phyloP scores from a whole-genome alignment of 2,888 invertebrate species.

The Caenorhabditis sinica region DNA sequence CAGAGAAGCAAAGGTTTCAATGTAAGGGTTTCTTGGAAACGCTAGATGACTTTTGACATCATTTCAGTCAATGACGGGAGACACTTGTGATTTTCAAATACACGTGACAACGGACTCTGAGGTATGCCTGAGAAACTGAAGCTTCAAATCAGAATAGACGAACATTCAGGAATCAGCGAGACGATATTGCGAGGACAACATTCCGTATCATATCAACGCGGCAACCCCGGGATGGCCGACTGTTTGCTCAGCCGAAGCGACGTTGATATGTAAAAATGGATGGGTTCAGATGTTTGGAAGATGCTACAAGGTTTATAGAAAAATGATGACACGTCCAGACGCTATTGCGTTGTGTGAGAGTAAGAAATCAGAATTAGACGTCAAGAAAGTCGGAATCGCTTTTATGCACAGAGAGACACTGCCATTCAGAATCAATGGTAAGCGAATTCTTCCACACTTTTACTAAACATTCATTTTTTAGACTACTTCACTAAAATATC shows the following conservation, averaged over 20 bases:
- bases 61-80: too few relatives aligned
- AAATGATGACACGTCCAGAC: not conserved
- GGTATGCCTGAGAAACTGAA: too few relatives aligned
- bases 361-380: too few relatives aligned
- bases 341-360: too few relatives aligned
- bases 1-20: too few relatives aligned
- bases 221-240: not conserved
- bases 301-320: not conserved
- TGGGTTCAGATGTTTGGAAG: constrained; percentile 18
- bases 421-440: not conserved
- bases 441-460: not conserved
- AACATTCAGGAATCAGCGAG: not conserved
- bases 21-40: too few relatives aligned
- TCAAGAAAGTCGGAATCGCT: not conserved
- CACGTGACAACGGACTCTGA: not conserved
- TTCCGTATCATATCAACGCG: not conserved
- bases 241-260: not conserved
- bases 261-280: not conserved
- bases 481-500: not conserved
- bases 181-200: not conserved
- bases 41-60: too few relatives aligned
- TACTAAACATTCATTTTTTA: not conserved
- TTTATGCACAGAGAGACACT: not conserved
- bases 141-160: too few relatives aligned
- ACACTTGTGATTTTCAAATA: too few relatives aligned